Percentiles rank a stretch among this genome's conserved stretches.
These are phyloP conservation scores for Amorpha juglandis DNA, from an alignment of 2,888 invertebrate species.

Conservation along the genomic window DNA sequence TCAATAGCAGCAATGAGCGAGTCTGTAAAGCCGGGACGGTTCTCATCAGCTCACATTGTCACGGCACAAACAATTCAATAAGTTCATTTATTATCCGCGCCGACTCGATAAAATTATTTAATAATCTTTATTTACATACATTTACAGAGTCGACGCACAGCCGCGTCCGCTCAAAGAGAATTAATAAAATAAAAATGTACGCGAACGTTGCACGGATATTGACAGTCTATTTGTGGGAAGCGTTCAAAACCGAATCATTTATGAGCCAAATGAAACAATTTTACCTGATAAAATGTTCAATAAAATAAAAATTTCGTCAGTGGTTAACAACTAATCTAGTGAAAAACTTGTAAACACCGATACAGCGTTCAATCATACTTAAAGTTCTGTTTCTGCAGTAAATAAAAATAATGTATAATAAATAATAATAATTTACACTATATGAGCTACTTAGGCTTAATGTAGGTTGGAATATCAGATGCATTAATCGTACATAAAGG, in stretches of 20 bases:
- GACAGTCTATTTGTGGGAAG: conserved; percentile 37
- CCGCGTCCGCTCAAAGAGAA: conserved; percentile 38
- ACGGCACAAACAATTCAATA: conserved; percentile 19
- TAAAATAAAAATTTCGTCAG: background rate
- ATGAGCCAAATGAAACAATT: conserved; percentile 31
- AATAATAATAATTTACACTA: too few relatives aligned
- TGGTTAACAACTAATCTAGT: background rate
- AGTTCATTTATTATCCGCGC: conserved; percentile 12
- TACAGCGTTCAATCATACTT: background rate
- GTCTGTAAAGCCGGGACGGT: background rate
- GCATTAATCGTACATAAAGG: too few relatives aligned
- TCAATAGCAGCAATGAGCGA: conserved; percentile 1
- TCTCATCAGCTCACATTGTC: conserved; percentile 15
- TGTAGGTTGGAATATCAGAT: too few relatives aligned
- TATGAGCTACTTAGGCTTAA: too few relatives aligned
- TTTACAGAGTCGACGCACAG: conserved; percentile 34
- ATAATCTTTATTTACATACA: conserved; percentile 33
- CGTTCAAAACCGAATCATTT: conserved; percentile 42
- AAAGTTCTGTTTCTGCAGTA: too few relatives aligned
- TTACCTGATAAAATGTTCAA: conserved; percentile 1
- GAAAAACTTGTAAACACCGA: background rate
- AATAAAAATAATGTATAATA: too few relatives aligned
- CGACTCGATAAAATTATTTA: conserved; percentile 22
- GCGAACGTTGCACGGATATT: conserved; percentile 33
- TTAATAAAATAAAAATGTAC: conserved; percentile 37